Base-by-base conservation (phyloP, 92 coral and sea anemone genomes). In the Phymanthus crucifer region DNA sequence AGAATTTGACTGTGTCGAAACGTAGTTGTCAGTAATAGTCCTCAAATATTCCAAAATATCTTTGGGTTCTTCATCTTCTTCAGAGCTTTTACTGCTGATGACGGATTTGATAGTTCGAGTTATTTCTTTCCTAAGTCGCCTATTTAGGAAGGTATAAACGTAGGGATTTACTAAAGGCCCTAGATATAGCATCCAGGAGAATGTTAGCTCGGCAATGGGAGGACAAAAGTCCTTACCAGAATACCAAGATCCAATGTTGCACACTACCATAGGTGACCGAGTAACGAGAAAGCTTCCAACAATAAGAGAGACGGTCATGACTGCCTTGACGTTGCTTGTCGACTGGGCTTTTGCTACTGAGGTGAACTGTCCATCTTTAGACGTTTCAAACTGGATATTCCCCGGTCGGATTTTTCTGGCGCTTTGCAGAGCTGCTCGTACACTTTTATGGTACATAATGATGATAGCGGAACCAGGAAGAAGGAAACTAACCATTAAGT, bases 321-420 rank as follows among this genome's bases (percentile, higher is more conserved):
- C 74, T 23, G 92, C 97, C 54, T 90, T 93, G 31, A 79, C 31
- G 37, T 77, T 78, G 50, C 78, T 73, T 43, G 79, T 72, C 16
- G 69, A 56, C 32, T 76, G 77, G 29, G 67, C 48, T 40, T 81
- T 91, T 12, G 94, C 87, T 3, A 90, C 92, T 1, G 94, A 73
- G 0, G 97, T 93, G 75, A 87, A 93, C 3, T 93, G 83, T 2
- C 97, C 97, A 56, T 93, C 89, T 67, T 83, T 83, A 12, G 91
- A 77, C 2, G 82, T 79, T 75, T 93, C 87, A 12, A 93, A 76
- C 6, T 84, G 92, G 12, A 93, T 80, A 61, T 93, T 90, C 27
- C 97, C 94, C 3, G 97, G 97, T 0, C 97, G 85, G 40, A 93
- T 83, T 83, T 87, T 94, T 1, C 85, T 86, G 1, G 97, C 97